Conservation (phyloP, 2,113 vertebrate genomes). For the Ophiodon elongatus region DNA sequence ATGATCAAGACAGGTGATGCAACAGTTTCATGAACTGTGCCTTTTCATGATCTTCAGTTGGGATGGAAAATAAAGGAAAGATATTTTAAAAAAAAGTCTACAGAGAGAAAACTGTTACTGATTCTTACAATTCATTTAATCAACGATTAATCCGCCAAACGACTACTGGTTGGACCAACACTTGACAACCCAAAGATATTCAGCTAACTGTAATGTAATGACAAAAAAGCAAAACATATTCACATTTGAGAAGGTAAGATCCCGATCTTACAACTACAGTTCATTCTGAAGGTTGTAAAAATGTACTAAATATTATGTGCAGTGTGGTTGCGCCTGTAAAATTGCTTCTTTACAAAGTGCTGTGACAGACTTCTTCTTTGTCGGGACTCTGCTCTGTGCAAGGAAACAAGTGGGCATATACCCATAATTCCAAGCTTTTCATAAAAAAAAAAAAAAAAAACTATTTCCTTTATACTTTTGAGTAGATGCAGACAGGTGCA, state of each 20-base stretch:
- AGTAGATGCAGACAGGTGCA: conserved; percentile 57
- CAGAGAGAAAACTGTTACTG: neutral
- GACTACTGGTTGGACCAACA: neutral
- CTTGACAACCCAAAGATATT: neutral
- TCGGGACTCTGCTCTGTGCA: neutral
- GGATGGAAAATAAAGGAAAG: neutral
- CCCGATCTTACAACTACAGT: neutral
- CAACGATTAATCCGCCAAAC: neutral
- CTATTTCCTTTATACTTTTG: neutral
- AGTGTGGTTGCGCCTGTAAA: neutral
- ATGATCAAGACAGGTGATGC: neutral
- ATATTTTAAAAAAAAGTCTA: neutral
- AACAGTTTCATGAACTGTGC: neutral
- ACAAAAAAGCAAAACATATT: neutral
- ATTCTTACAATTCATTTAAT: neutral
- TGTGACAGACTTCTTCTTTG: neutral
- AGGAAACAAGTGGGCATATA: neutral
- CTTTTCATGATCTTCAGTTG: neutral
- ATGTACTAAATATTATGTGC: neutral
- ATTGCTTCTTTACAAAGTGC: neutral
- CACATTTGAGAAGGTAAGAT: neutral
- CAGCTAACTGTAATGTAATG: neutral
- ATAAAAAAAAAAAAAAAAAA: conserved; percentile 17
- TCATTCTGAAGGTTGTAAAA: neutral
- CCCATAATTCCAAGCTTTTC: conserved; percentile 10